These are phyloP conservation scores for Psephotus haematonotus DNA, from an alignment of 2,113 vertebrate genomes.

Conservation along the genomic window DNA sequence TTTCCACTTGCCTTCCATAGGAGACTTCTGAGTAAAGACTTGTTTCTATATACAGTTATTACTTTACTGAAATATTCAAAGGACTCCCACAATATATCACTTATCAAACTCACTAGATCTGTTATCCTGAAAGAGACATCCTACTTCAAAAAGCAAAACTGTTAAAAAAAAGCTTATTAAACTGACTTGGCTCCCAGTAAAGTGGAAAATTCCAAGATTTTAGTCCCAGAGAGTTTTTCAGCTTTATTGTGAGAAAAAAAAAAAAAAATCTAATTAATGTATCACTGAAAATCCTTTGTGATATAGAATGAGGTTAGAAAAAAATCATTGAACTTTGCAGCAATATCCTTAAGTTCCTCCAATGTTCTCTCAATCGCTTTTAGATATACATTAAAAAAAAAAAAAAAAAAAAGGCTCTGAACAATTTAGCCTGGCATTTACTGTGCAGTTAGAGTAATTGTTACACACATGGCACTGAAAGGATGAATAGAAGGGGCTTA, in stretches of 20 bases:
- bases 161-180: neutral
- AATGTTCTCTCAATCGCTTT: neutral
- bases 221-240: neutral
- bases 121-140: neutral
- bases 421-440: slow-evolving; percentile 7
- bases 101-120: neutral
- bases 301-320: neutral
- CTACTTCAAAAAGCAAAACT: neutral
- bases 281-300: neutral
- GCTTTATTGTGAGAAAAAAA: neutral
- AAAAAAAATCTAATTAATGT: neutral
- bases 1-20: neutral
- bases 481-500: slow-evolving; percentile 5
- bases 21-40: neutral
- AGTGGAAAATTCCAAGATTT: neutral
- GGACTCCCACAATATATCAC: neutral
- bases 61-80: neutral
- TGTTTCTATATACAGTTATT: neutral
- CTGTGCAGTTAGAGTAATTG: neutral
- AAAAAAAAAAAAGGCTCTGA: neutral
- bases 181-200: neutral
- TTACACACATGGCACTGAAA: neutral
- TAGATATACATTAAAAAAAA: neutral
- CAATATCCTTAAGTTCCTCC: neutral
- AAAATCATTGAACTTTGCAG: neutral